Conservation (phyloP, 2,797 vertebrate genomes). For the Syncerus caffer region DNA sequence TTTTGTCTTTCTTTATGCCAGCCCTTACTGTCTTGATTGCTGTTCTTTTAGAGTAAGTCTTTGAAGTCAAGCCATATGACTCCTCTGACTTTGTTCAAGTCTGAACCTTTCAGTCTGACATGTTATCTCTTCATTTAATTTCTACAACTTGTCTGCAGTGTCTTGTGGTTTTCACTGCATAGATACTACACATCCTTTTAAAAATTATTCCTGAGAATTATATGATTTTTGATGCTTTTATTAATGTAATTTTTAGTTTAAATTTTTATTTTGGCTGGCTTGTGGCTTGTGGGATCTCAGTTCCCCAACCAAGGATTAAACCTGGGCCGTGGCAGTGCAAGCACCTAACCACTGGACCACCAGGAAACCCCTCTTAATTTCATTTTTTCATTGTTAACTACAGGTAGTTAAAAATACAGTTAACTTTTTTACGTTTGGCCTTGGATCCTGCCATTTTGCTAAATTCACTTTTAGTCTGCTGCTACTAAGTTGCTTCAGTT, state of each 20-base stretch:
- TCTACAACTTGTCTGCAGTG: neutral
- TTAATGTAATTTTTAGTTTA: neutral
- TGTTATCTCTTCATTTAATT: neutral
- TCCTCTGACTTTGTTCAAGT: neutral
- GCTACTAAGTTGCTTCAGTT: too few relatives aligned
- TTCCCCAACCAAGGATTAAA: neutral
- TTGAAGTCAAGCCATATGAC: neutral
- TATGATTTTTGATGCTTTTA: neutral
- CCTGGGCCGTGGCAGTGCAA: neutral
- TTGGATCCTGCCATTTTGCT: neutral
- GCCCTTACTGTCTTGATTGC: neutral
- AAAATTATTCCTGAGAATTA: neutral
- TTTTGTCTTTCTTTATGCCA: neutral
- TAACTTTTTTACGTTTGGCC: neutral
- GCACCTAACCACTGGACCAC: neutral
- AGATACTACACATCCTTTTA: neutral
- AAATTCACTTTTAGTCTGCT: neutral
- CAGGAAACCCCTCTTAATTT: neutral
- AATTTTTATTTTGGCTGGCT: neutral
- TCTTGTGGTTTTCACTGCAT: neutral
- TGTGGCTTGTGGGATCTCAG: neutral
- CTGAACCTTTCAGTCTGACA: neutral
- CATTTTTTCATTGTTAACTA: neutral
- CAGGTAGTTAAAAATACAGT: neutral
- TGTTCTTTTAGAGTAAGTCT: neutral